Evolutionary conservation across 1,140 invertebrate species (phyloP).

Genomic region (Tachypleus tridentatus): DNA sequence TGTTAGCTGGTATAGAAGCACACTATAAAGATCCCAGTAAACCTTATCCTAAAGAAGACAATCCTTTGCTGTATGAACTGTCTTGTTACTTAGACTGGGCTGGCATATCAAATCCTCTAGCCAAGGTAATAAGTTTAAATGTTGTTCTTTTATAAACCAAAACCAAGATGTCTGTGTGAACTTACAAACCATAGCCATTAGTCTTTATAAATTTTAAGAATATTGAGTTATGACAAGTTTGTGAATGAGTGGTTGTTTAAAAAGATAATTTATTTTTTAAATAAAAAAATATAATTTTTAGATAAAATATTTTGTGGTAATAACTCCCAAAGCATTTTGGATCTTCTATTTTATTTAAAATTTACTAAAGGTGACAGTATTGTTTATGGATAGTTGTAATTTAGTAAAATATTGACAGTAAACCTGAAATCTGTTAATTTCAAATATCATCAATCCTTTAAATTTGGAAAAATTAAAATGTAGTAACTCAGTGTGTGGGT

Average conservation of each 20-base stretch:
- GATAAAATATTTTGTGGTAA: no score
- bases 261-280: no score
- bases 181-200: not conserved
- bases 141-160: not conserved
- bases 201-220: slow-evolving; percentile 1
- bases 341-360: no score
- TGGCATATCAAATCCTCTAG: slow-evolving; percentile 71
- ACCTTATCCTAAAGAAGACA: slow-evolving; percentile 46
- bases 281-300: no score
- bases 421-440: no score
- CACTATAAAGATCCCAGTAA: slow-evolving; percentile 40
- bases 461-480: no score
- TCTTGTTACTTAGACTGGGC: slow-evolving; percentile 68
- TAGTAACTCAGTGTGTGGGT: no score
- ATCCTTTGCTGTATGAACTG: slow-evolving; percentile 54
- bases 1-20: slow-evolving; percentile 40
- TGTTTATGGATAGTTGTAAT: no score
- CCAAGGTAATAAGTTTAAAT: slow-evolving; percentile 34
- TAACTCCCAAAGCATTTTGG: no score
- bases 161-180: slow-evolving; percentile 1
- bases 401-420: no score
- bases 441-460: no score
- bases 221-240: slow-evolving; percentile 27
- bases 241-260: not conserved
- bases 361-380: no score